Evolutionary conservation across 2,888 invertebrate species (phyloP).

Genomic region (Mythimna ferrago): DNA sequence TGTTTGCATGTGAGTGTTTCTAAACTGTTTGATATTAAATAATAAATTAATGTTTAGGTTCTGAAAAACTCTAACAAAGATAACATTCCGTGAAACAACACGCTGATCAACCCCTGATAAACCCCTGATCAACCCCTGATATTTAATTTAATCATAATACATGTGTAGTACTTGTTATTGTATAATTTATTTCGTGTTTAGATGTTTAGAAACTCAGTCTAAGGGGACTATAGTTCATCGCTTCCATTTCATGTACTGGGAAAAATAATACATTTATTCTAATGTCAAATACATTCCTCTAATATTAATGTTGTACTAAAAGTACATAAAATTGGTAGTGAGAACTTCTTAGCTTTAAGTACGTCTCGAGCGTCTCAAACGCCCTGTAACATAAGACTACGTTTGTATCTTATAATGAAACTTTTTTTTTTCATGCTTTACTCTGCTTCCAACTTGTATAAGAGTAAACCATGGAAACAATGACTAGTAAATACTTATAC

Average conservation of each 20-base stretch:
- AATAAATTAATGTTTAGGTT: slow-evolving; percentile 16
- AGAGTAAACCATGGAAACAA: slow-evolving; percentile 8
- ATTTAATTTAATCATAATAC: background rate
- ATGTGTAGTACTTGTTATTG: background rate
- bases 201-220: background rate
- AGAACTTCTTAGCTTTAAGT: slow-evolving; percentile 20
- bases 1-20: slow-evolving; percentile 33
- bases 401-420: background rate
- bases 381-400: background rate
- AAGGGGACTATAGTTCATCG: background rate
- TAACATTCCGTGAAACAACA: background rate
- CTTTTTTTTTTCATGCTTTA: background rate
- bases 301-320: slow-evolving; percentile 23
- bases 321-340: slow-evolving; percentile 23
- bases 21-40: background rate
- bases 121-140: too few relatives aligned
- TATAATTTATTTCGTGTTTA: background rate
- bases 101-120: too few relatives aligned
- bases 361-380: background rate
- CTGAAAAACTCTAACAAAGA: background rate
- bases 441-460: background rate
- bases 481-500: background rate
- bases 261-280: background rate
- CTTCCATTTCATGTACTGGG: background rate
- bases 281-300: slow-evolving; percentile 32